Conservation (phyloP, 2,797 vertebrate genomes). For the Pseudomugil tenellus region DNA sequence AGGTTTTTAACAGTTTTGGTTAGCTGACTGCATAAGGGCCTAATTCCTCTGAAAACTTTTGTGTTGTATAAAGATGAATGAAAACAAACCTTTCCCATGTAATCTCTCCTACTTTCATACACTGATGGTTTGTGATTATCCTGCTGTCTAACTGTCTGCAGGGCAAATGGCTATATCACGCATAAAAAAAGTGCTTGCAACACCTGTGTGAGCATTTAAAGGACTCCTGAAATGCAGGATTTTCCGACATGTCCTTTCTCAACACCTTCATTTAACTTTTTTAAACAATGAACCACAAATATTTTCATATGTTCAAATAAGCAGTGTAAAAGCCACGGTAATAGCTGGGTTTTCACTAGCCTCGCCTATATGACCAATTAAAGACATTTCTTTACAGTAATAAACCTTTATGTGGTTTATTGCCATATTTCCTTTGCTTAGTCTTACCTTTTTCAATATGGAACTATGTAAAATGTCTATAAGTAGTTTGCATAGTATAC, state of each 20-base stretch:
- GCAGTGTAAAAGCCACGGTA: not conserved
- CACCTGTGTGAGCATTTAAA: not conserved
- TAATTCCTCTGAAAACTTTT: not conserved
- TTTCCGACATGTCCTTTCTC: not conserved
- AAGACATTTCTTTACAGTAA: not conserved
- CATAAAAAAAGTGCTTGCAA: not conserved
- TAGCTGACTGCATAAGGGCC: not conserved
- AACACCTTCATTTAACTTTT: not conserved
- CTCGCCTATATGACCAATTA: not conserved
- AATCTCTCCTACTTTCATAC: no score
- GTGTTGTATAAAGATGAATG: no score
- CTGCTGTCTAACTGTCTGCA: no score
- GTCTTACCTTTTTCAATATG: not conserved
- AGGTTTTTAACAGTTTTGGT: conserved; percentile 8
- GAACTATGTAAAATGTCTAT: not conserved
- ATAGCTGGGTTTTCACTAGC: not conserved
- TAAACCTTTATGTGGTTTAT: not conserved
- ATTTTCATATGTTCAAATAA: not conserved
- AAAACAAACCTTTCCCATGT: no score
- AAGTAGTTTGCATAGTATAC: not conserved
- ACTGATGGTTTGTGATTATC: no score
- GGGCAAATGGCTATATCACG: no score
- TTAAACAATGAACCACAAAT: not conserved
- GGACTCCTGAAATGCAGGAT: not conserved
- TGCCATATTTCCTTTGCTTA: not conserved